Evolutionary conservation across 1,140 invertebrate species (phyloP).

Genomic region (Adelges cooleyi): DNA sequence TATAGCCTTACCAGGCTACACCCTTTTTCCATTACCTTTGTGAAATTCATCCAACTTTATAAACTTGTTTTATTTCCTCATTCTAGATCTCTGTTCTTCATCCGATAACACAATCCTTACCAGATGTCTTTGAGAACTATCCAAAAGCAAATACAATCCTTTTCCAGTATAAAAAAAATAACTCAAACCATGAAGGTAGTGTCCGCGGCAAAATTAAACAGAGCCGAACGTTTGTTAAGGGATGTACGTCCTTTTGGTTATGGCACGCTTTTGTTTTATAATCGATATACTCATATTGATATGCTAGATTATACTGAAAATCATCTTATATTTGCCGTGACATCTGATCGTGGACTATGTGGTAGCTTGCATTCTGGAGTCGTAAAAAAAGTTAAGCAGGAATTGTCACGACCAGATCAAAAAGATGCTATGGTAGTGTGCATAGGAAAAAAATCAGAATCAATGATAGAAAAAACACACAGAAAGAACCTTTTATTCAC

Average conservation of each 20-base stretch:
- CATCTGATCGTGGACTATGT: neutral
- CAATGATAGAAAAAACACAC: neutral
- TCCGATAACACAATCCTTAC: no score
- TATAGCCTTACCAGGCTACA: no score
- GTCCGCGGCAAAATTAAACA: neutral
- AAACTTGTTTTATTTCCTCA: no score
- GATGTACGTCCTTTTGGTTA: neutral
- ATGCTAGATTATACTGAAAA: slow-evolving; percentile 2
- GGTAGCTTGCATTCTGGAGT: neutral
- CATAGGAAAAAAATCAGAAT: neutral
- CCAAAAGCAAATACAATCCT: neutral
- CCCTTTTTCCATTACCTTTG: no score
- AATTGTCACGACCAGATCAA: neutral
- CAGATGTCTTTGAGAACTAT: neutral
- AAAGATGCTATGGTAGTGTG: neutral
- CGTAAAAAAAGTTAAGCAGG: neutral
- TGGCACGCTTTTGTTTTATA: neutral
- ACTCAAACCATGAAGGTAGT: neutral
- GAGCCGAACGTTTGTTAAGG: neutral
- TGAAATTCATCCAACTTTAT: no score
- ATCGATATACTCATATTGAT: neutral
- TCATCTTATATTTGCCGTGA: neutral
- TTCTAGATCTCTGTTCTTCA: no score
- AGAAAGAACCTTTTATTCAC: neutral
- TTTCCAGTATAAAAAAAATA: neutral